phyloP scores from a whole-genome alignment of 2,888 invertebrate genomes.

The Capitulum mitella region DNA sequence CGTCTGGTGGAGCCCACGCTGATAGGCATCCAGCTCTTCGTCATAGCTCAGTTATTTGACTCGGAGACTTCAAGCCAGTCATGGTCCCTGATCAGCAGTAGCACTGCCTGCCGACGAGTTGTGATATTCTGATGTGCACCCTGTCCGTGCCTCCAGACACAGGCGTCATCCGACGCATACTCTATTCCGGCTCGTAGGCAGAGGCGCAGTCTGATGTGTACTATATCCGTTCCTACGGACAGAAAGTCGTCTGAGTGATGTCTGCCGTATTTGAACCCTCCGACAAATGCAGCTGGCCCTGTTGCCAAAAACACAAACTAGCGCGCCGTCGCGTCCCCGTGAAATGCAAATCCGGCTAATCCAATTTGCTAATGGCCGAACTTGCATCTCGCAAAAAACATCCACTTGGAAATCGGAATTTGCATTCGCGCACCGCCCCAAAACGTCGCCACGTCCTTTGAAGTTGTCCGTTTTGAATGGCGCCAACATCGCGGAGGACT shows the following conservation, averaged over 20 bases:
- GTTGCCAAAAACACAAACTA: neutral
- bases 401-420: neutral
- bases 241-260: neutral
- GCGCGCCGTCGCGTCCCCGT: neutral
- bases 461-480: neutral
- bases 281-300: neutral
- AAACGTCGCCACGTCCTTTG: neutral
- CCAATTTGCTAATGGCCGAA: neutral
- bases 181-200: neutral
- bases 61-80: no score
- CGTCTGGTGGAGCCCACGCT: no score
- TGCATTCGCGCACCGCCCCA: neutral
- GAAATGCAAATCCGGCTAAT: constrained; percentile 15
- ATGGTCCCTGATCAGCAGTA: no score
- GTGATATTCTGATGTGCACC: no score
- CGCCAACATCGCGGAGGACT: neutral
- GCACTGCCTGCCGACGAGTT: no score
- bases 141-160: neutral
- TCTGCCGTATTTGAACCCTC: neutral
- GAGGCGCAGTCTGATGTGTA: no score
- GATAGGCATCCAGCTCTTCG: no score
- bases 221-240: no score
- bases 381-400: neutral
- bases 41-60: no score
- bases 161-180: neutral